These are phyloP conservation scores for Thereva nobilitata DNA, from an alignment of 2,888 invertebrate species.

Conservation along the genomic window DNA sequence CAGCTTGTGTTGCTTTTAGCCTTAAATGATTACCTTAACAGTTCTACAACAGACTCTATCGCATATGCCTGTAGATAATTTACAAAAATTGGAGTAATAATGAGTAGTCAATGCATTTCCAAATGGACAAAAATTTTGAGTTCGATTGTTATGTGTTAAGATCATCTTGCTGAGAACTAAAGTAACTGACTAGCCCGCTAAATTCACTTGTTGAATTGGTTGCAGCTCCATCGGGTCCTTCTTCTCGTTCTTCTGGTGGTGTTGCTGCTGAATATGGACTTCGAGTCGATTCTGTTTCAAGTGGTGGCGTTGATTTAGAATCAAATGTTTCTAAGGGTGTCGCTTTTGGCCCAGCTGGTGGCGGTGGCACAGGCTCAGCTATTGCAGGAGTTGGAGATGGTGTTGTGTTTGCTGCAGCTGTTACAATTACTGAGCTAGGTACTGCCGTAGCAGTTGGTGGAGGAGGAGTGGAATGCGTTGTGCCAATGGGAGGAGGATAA, in stretches of 20 bases:
- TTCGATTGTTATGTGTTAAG: constrained; percentile 71
- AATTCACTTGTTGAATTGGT: constrained; percentile 69
- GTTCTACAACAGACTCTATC: too few species aligned
- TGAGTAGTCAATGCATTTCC: not conserved
- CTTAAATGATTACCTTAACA: too few species aligned
- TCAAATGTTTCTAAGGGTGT: constrained; percentile 55
- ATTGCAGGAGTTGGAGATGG: constrained; percentile 45
- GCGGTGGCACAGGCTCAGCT: constrained; percentile 16
- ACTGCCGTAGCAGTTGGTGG: constrained; percentile 47
- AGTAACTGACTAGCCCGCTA: constrained; percentile 89
- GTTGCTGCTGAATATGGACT: constrained; percentile 47
- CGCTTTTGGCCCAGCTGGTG: constrained; percentile 48
- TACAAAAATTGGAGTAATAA: not conserved
- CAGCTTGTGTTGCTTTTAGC: too few species aligned
- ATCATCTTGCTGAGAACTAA: constrained; percentile 89
- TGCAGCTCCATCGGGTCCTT: constrained; percentile 45
- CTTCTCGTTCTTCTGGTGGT: constrained; percentile 41
- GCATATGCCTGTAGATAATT: too few species aligned
- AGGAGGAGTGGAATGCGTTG: constrained; percentile 43
- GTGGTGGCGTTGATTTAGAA: constrained; percentile 42
- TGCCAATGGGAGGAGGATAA: constrained; percentile 42
- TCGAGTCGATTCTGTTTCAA: constrained; percentile 43
- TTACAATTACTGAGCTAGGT: constrained; percentile 46
- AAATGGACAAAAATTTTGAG: not conserved
- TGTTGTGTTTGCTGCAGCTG: constrained; percentile 45